These are phyloP conservation scores for Furcifer pardalis DNA, from an alignment of 2,797 vertebrate genomes.

Conservation along the genomic window DNA sequence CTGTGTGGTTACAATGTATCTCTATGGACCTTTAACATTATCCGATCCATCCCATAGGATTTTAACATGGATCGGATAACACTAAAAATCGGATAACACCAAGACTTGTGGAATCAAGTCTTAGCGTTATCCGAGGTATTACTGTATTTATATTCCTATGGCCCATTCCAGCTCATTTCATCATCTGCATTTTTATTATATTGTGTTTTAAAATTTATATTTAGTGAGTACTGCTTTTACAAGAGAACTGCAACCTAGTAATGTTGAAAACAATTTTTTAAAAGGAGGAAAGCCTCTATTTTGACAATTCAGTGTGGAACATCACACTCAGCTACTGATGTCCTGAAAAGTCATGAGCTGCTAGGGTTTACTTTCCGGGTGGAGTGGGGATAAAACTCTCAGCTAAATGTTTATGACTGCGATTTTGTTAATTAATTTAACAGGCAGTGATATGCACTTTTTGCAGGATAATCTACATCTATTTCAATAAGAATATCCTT, in stretches of 20 bases:
- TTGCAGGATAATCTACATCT: conserved; percentile 36
- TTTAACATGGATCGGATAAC: no score
- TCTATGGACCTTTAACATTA: no score
- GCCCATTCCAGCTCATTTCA: background rate
- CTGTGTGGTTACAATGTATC: no score
- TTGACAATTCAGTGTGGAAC: conserved; percentile 29
- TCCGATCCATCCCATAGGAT: no score
- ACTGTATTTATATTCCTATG: conserved; percentile 29
- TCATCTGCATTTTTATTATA: background rate
- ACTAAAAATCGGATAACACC: no score
- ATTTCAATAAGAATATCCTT: conserved; percentile 24
- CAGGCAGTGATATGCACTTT: conserved; percentile 1
- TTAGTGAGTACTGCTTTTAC: background rate
- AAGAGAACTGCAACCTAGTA: background rate
- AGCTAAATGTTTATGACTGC: conserved; percentile 34
- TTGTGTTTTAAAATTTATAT: background rate
- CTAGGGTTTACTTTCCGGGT: background rate
- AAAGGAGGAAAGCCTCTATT: conserved; percentile 41
- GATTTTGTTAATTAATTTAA: background rate
- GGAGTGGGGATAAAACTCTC: conserved; percentile 21
- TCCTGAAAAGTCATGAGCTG: conserved; percentile 7
- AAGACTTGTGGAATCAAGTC: no score
- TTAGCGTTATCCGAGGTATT: no score
- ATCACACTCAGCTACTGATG: conserved; percentile 2
- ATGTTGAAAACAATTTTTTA: conserved; percentile 1